phyloP scores from a whole-genome alignment of 2,113 vertebrate genomes.

The Anoura caudifer region DNA sequence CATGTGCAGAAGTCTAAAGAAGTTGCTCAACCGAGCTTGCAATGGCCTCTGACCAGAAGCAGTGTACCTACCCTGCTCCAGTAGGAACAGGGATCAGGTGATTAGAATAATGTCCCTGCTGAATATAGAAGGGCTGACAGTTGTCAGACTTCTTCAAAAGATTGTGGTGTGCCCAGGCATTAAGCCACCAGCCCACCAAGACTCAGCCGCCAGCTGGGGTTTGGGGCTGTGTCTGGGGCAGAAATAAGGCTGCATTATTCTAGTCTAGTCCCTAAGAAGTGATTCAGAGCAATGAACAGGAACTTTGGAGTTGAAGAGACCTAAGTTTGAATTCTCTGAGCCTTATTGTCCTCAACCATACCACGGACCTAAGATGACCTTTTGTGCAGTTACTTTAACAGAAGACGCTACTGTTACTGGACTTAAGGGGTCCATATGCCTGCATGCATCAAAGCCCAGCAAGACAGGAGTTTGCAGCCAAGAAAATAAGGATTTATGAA shows the following conservation, averaged over 20 bases:
- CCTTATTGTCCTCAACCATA: background rate
- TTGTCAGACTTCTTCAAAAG: background rate
- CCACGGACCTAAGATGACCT: background rate
- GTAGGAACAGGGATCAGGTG: background rate
- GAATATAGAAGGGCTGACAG: background rate
- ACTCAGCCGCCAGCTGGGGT: background rate
- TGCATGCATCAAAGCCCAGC: background rate
- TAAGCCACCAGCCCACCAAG: background rate
- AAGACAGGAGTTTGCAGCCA: background rate
- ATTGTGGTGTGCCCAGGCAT: background rate
- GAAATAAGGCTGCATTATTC: background rate
- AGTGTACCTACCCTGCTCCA: background rate
- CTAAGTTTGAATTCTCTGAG: background rate
- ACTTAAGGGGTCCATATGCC: background rate
- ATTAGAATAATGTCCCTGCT: background rate
- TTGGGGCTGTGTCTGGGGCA: background rate
- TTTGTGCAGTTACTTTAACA: background rate
- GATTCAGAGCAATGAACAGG: background rate
- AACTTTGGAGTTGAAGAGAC: background rate
- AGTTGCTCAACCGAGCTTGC: background rate
- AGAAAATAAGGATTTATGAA: background rate
- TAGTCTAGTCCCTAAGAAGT: background rate
- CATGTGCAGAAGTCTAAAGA: background rate
- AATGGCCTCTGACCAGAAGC: background rate
- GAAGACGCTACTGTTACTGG: background rate